A percentile compares a stretch with the other conserved stretches of the same genome.
Evolutionary conservation across 1,140 invertebrate species (phyloP).

Genomic region (Brachionus manjavacas): DNA sequence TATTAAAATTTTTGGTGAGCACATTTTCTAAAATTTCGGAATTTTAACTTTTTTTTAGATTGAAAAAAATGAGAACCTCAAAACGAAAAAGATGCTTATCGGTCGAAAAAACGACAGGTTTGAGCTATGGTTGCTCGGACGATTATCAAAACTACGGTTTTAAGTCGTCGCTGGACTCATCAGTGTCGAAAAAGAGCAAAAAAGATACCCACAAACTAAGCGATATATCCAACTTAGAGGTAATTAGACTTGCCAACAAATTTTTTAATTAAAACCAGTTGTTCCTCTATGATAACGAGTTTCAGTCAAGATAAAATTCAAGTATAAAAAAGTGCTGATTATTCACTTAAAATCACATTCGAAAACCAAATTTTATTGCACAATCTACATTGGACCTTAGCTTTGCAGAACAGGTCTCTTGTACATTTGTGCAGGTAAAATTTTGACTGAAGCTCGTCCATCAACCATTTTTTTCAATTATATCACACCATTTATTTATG

Average conservation of each 20-base stretch:
- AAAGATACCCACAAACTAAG: background rate
- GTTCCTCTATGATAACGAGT: background rate
- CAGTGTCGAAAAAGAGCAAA: background rate
- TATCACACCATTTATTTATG: background rate
- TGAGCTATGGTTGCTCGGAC: background rate
- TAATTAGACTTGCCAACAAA: slow-evolving; percentile 15
- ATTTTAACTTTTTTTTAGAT: background rate
- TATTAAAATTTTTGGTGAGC: background rate
- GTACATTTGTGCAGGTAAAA: slow-evolving; percentile 31
- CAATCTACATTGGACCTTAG: slow-evolving; percentile 40
- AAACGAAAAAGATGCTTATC: slow-evolving; percentile 25
- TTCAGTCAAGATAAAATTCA: background rate
- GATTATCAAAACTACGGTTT: background rate
- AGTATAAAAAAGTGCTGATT: background rate
- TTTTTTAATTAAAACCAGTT: slow-evolving; percentile 30
- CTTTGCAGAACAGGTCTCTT: background rate
- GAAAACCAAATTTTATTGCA: slow-evolving; percentile 28
- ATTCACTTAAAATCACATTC: background rate
- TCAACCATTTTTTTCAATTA: background rate
- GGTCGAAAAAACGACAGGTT: background rate
- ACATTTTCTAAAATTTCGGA: slow-evolving; percentile 8
- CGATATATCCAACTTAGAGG: slow-evolving; percentile 14
- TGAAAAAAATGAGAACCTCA: background rate
- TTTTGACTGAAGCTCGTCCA: background rate
- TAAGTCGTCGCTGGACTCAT: background rate